Evolutionary conservation across 2,888 invertebrate species (phyloP).

Genomic region (Odontothrips loti): DNA sequence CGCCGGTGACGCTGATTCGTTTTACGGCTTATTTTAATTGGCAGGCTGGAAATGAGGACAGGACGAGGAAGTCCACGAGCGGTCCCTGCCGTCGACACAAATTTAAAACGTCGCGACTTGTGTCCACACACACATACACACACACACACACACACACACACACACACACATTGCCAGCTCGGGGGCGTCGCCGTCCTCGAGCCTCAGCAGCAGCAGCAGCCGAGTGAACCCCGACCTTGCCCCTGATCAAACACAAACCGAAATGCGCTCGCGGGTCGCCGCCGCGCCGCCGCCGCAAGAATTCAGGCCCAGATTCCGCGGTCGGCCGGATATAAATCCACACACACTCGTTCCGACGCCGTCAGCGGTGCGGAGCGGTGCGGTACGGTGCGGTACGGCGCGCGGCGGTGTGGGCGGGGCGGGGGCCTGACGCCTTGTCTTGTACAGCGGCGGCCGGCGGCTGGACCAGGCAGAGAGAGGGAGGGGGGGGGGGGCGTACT

Average conservation of each 20-base stretch:
- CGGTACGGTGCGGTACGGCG: too few species aligned
- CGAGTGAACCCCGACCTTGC: background rate
- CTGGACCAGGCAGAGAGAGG: too few species aligned
- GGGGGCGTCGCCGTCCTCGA: conserved; percentile 9
- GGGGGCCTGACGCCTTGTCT: background rate
- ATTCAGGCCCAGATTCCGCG: background rate
- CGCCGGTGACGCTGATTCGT: too few species aligned
- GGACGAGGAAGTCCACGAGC: background rate
- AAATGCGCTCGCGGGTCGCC: background rate
- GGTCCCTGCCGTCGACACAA: background rate
- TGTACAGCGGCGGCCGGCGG: too few species aligned
- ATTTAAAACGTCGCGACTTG: too few species aligned
- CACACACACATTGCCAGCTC: background rate
- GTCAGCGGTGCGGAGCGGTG: background rate
- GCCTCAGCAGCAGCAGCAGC: background rate
- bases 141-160: background rate
- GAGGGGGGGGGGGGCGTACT: too few species aligned
- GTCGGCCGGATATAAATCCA: background rate
- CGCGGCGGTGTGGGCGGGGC: background rate
- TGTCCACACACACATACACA: too few species aligned
- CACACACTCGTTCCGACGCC: background rate
- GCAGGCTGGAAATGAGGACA: too few species aligned
- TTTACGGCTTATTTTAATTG: too few species aligned
- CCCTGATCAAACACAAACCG: conserved; percentile 8
- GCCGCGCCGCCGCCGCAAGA: background rate